These are phyloP conservation scores for Bicyclus anynana DNA, from an alignment of 1,140 invertebrate species.

Conservation along the genomic window DNA sequence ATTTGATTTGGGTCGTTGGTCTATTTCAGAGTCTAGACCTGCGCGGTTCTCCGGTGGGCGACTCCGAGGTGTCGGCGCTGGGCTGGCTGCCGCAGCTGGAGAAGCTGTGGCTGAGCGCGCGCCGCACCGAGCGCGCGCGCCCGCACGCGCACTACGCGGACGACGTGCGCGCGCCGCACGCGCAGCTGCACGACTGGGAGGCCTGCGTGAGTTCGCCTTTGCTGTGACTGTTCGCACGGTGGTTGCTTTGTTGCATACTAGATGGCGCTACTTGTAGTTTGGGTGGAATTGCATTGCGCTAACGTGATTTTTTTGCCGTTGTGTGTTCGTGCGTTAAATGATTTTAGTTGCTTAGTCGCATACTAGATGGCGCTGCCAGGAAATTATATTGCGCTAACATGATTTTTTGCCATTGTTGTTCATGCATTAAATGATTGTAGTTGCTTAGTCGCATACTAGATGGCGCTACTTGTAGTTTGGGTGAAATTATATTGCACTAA, in stretches of 20 bases:
- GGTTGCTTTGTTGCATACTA: not conserved
- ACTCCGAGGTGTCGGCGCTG: conserved; percentile 83
- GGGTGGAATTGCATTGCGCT: too few species aligned
- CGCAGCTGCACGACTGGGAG: conserved; percentile 45
- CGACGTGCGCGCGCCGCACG: conserved; percentile 13
- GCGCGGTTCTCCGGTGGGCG: conserved; percentile 81
- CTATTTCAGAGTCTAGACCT: conserved; percentile 79
- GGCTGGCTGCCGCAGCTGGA: conserved; percentile 79
- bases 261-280: too few species aligned
- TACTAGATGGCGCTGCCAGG: too few species aligned
- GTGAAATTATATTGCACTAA: too few species aligned
- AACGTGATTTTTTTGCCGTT: too few species aligned
- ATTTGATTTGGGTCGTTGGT: too few species aligned
- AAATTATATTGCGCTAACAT: too few species aligned
- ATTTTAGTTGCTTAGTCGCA: not conserved
- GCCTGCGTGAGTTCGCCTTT: conserved; percentile 27
- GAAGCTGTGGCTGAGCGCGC: conserved; percentile 78
- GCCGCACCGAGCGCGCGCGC: not conserved
- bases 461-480: too few species aligned
- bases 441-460: not conserved
- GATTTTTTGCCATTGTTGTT: too few species aligned
- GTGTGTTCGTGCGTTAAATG: too few species aligned
- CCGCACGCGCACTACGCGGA: conserved; percentile 35
- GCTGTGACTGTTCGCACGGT: not conserved
- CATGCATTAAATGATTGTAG: too few species aligned